Conservation (phyloP, 1,140 invertebrate species). For the Steinernema feltiae region DNA sequence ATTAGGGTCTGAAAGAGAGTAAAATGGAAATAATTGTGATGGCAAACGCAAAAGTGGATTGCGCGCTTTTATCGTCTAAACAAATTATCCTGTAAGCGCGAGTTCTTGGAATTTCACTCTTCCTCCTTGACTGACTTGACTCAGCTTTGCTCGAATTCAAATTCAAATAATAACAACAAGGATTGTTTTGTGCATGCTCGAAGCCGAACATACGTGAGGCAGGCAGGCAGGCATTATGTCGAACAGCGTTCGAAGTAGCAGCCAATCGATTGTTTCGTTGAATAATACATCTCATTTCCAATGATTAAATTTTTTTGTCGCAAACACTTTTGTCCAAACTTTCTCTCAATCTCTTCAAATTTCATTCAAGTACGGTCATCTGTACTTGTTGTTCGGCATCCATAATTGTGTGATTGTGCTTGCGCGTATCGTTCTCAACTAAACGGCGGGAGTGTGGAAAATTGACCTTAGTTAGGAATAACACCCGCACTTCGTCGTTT, state of each 20-base stretch:
- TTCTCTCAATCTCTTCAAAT: not conserved
- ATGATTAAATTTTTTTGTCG: not conserved
- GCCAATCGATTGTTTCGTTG: slow-evolving; percentile 1
- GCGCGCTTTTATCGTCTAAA: not conserved
- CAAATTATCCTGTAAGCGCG: not conserved
- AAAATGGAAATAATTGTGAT: not conserved
- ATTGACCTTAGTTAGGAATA: too few relatives aligned
- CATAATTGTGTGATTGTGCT: too few relatives aligned
- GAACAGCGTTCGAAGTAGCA: not conserved
- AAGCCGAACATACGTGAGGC: not conserved
- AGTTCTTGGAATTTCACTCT: not conserved
- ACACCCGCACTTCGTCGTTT: too few relatives aligned
- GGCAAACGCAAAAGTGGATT: not conserved
- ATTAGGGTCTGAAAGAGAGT: not conserved
- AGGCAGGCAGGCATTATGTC: not conserved
- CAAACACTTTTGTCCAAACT: not conserved
- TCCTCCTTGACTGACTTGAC: not conserved
- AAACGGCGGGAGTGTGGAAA: too few relatives aligned
- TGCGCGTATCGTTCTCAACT: too few relatives aligned
- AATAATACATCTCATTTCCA: not conserved
- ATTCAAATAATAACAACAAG: not conserved
- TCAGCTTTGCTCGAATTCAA: not conserved
- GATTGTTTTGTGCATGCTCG: too few relatives aligned
- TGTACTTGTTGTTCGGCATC: too few relatives aligned
- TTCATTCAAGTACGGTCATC: too few relatives aligned